These are phyloP conservation scores for Coregonus clupeaformis DNA, from an alignment of 2,113 vertebrate genomes.

Conservation along the genomic window DNA sequence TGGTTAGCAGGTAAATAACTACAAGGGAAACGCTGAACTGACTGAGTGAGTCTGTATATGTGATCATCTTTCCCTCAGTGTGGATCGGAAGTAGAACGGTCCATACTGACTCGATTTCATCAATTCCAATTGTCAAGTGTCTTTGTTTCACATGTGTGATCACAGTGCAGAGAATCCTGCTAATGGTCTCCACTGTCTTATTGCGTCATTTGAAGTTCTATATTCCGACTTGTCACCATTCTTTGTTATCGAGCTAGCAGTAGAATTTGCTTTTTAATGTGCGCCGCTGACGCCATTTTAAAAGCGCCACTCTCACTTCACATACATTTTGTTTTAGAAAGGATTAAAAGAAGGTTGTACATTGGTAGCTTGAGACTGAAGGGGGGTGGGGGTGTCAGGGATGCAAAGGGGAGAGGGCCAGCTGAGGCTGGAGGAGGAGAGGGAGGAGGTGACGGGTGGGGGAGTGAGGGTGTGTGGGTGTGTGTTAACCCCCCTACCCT, in stretches of 20 bases:
- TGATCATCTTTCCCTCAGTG: slow-evolving; percentile 32
- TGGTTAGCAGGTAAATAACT: slow-evolving; percentile 61
- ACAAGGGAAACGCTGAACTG: slow-evolving; percentile 20
- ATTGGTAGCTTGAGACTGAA: slow-evolving; percentile 36
- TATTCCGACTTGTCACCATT: slow-evolving; percentile 43
- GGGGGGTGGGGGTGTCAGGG: slow-evolving; percentile 14
- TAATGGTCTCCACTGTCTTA: slow-evolving; percentile 54
- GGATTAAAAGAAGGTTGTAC: slow-evolving; percentile 42
- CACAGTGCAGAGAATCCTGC: slow-evolving; percentile 42
- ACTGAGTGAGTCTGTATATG: slow-evolving; percentile 11
- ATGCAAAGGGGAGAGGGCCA: not conserved
- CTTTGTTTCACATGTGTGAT: slow-evolving; percentile 55
- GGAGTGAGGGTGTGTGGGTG: slow-evolving; percentile 4
- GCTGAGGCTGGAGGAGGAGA: not conserved
- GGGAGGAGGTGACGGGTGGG: not conserved
- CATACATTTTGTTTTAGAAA: slow-evolving; percentile 48
- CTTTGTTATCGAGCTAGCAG: slow-evolving; percentile 50
- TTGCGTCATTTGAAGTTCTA: slow-evolving; percentile 57
- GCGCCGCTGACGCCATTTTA: slow-evolving; percentile 29
- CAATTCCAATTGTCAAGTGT: slow-evolving; percentile 55
- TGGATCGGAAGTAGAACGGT: slow-evolving; percentile 46
- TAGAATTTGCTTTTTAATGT: not conserved
- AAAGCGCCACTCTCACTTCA: slow-evolving; percentile 31
- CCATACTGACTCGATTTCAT: slow-evolving; percentile 40
- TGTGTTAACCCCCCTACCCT: slow-evolving; percentile 59